These are phyloP conservation scores for Gryon sp. DNA, from an alignment of 1,140 invertebrate genomes.

Conservation along the genomic window DNA sequence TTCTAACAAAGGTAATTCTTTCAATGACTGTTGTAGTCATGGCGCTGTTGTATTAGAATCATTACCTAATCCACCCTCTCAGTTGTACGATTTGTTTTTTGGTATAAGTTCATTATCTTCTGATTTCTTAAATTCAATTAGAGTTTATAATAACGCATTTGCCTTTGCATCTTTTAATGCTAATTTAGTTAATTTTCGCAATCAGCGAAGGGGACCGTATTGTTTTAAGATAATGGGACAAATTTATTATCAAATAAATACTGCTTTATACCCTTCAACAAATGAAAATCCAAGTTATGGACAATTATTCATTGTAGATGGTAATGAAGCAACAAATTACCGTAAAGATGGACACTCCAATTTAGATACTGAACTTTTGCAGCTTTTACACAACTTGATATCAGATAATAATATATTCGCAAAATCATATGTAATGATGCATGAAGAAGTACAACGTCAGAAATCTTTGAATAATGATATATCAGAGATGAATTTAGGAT, in stretches of 20 bases:
- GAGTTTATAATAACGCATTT: constrained; percentile 13
- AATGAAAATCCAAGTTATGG: constrained; percentile 24
- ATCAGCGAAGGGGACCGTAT: constrained; percentile 1
- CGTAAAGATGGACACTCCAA: constrained; percentile 14
- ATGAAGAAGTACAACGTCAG: constrained; percentile 25
- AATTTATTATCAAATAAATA: constrained; percentile 43
- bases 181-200: constrained; percentile 10
- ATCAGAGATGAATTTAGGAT: constrained; percentile 18
- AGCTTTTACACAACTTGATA: not conserved
- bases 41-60: no score
- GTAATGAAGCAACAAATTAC: constrained; percentile 8
- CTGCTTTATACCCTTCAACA: constrained; percentile 14
- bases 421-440: constrained; percentile 33
- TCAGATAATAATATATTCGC: constrained; percentile 23
- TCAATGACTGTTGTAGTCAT: constrained; percentile 13
- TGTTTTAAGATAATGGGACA: constrained; percentile 35
- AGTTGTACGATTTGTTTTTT: constrained; percentile 1
- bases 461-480: constrained; percentile 7
- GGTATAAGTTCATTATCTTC: constrained; percentile 1
- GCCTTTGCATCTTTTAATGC: constrained; percentile 30
- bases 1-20: constrained; percentile 15
- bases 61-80: no score
- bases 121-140: constrained; percentile 10
- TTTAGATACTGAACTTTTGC: constrained; percentile 14
- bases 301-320: constrained; percentile 37